Evolutionary conservation across 1,140 invertebrate genomes (phyloP).

Genomic region (Drosophila ohnishii): DNA sequence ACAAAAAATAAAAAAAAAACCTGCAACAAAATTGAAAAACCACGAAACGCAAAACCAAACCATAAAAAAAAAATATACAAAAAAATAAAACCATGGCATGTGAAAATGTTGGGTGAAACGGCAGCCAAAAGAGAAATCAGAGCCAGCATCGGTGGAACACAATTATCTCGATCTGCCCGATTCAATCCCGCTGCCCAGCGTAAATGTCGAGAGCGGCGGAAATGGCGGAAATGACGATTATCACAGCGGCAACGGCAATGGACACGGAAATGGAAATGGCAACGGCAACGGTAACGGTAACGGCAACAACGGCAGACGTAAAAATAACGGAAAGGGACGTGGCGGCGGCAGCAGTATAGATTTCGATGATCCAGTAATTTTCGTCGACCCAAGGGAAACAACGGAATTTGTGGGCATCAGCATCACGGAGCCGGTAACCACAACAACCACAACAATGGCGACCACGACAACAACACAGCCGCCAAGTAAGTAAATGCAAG

Average conservation of each 20-base stretch:
- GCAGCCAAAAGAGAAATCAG: constrained; percentile 80
- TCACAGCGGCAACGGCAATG: constrained; percentile 84
- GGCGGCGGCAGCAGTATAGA: constrained; percentile 83
- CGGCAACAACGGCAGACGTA: constrained; percentile 55
- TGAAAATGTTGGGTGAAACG: constrained; percentile 27
- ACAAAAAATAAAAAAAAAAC: constrained; percentile 35
- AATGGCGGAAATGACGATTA: constrained; percentile 83
- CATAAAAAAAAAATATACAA: constrained; percentile 30
- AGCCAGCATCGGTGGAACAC: constrained; percentile 80
- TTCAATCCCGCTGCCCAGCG: constrained; percentile 81
- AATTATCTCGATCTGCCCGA: constrained; percentile 83
- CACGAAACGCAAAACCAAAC: constrained; percentile 51
- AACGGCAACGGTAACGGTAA: constrained; percentile 80
- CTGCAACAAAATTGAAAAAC: constrained; percentile 64
- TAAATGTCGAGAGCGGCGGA: constrained; percentile 82
- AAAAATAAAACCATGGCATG: constrained; percentile 14
- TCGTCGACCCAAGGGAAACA: constrained; percentile 84
- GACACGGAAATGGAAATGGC: constrained; percentile 83
- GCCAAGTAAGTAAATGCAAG: constrained; percentile 85
- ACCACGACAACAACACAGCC: constrained; percentile 88
- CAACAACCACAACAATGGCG: constrained; percentile 84
- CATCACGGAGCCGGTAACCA: constrained; percentile 83
- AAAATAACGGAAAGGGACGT: constrained; percentile 83
- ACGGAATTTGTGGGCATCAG: constrained; percentile 84
- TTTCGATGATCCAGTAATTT: constrained; percentile 82